A percentile compares a stretch with the other conserved stretches of the same genome.
Conservation (phyloP, 2,797 vertebrate genomes). For the Notoglanidium macrostoma region DNA sequence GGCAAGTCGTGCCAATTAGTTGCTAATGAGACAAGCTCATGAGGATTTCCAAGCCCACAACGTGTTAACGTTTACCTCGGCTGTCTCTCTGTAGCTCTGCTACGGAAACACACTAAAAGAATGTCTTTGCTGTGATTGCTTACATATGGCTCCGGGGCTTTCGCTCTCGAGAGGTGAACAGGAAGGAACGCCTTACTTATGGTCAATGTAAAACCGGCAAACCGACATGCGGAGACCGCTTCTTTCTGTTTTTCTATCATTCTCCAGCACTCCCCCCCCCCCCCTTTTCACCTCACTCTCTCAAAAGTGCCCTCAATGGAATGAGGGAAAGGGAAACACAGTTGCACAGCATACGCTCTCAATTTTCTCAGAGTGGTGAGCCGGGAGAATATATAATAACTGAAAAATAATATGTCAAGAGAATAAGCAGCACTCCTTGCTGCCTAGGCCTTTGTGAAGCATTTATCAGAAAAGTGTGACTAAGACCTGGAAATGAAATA, state of each 20-base stretch:
- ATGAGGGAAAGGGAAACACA: constrained; percentile 55
- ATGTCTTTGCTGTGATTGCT: constrained; percentile 75
- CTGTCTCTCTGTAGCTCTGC: constrained; percentile 58
- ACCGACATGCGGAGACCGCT: constrained; percentile 67
- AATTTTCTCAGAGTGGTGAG: constrained; percentile 70
- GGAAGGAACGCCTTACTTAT: constrained; percentile 73
- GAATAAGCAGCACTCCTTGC: constrained; percentile 73
- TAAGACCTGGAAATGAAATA: constrained; percentile 73
- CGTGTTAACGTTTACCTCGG: constrained; percentile 76
- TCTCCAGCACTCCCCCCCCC: constrained; percentile 22
- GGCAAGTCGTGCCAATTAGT: constrained; percentile 81
- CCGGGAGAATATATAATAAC: constrained; percentile 75
- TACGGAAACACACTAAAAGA: constrained; percentile 55
- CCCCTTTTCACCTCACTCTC: constrained; percentile 40
- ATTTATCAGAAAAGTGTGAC: constrained; percentile 72
- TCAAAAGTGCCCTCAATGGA: constrained; percentile 61
- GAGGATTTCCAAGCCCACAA: constrained; percentile 82
- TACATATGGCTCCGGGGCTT: constrained; percentile 73
- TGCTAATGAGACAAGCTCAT: constrained; percentile 84
- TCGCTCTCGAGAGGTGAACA: constrained; percentile 66
- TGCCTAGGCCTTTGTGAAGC: constrained; percentile 70
- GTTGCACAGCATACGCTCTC: constrained; percentile 70
- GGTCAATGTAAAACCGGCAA: constrained; percentile 73
- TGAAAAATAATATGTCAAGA: constrained; percentile 77
- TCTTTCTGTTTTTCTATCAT: constrained; percentile 56